phyloP scores from a whole-genome alignment of 2,888 invertebrate species.

The Euproctis similis region DNA sequence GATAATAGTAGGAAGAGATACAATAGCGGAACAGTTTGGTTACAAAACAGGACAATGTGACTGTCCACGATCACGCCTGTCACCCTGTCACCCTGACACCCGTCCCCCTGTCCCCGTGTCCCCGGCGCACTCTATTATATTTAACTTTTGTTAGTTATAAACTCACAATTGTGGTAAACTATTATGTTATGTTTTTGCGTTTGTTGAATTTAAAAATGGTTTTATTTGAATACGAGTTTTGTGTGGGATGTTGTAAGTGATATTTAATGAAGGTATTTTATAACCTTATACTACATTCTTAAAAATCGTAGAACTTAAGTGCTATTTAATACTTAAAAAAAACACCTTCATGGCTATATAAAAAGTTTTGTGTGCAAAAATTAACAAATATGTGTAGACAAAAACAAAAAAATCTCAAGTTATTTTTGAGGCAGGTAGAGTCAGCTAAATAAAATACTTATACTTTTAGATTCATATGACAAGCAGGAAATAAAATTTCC shows the following conservation, averaged over 20 bases:
- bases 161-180: slow-evolving; percentile 36
- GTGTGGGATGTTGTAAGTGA: slow-evolving; percentile 8
- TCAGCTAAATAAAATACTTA: no score
- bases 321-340: no score
- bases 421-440: no score
- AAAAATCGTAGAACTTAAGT: no score
- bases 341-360: no score
- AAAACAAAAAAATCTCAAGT: no score
- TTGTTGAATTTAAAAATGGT: slow-evolving; percentile 14
- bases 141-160: slow-evolving; percentile 44
- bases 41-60: slow-evolving; percentile 24
- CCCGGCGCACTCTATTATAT: slow-evolving; percentile 29
- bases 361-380: no score
- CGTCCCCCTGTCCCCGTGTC: slow-evolving; percentile 24
- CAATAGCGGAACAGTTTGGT: slow-evolving; percentile 30
- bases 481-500: no score
- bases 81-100: slow-evolving; percentile 28
- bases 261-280: no score
- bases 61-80: slow-evolving; percentile 33
- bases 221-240: slow-evolving; percentile 5
- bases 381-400: no score
- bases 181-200: slow-evolving; percentile 20
- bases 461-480: no score
- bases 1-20: slow-evolving; percentile 37
- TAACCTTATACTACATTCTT: no score